Conservation (phyloP, 2,888 invertebrate species). For the Latrodectus hesperus region DNA sequence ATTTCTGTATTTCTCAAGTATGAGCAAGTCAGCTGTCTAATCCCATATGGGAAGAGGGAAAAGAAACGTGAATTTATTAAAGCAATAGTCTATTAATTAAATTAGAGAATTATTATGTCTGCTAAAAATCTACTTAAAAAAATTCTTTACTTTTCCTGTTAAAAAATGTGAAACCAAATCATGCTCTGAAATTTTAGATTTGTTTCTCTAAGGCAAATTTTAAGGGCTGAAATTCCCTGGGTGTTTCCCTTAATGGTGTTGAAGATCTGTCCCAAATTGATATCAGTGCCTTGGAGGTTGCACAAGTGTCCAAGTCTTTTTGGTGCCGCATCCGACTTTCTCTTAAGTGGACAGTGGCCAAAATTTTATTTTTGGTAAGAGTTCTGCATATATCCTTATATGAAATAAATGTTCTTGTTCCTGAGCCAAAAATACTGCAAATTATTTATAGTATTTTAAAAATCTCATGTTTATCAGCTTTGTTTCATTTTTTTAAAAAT, state of each 20-base stretch:
- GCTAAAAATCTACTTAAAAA: no score
- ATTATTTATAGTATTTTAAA: background rate
- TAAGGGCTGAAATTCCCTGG: no score
- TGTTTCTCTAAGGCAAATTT: no score
- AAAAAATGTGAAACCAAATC: no score
- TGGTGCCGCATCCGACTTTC: constrained; percentile 61
- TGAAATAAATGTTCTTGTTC: background rate
- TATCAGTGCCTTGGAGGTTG: constrained; percentile 61
- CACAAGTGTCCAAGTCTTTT: constrained; percentile 48
- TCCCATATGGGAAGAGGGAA: no score
- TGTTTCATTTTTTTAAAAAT: background rate
- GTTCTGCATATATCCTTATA: background rate
- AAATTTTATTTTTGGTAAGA: constrained; percentile 45
- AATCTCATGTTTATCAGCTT: background rate
- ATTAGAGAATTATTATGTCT: no score
- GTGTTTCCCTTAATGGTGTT: background rate
- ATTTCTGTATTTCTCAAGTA: no score
- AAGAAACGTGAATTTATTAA: no score
- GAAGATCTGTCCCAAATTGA: background rate
- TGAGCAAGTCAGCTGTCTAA: no score
- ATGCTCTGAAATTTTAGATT: no score
- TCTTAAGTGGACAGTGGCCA: constrained; percentile 42
- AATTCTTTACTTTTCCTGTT: no score
- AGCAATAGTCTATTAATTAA: no score
- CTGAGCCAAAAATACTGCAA: background rate